These are phyloP conservation scores for Xenopus laevis DNA, from an alignment of 2,113 vertebrate species.

Conservation along the genomic window DNA sequence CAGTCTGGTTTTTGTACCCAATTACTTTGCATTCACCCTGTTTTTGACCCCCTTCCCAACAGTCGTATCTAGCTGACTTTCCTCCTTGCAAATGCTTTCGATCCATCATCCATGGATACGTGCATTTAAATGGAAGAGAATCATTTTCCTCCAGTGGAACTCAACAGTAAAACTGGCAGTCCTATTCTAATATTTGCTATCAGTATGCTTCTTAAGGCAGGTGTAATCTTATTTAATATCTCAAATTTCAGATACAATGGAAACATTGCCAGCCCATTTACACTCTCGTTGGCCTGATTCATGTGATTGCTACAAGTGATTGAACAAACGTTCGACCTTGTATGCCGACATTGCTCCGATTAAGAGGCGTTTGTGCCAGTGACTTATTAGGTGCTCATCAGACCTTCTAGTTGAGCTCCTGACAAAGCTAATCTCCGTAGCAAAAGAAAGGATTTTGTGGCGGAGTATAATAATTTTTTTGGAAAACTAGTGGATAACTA, in stretches of 20 bases:
- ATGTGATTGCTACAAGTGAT: constrained; percentile 24
- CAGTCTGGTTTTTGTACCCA: no score
- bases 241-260: constrained; percentile 9
- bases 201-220: constrained; percentile 13
- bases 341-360: constrained; percentile 7
- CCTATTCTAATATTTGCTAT: constrained; percentile 1
- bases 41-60: no score
- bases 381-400: constrained; percentile 24
- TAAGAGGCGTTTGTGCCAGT: constrained; percentile 20
- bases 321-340: constrained; percentile 28
- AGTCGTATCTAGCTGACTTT: no score
- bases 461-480: neutral
- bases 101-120: no score
- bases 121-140: no score
- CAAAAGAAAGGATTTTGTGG: neutral
- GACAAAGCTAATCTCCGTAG: constrained; percentile 27
- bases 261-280: constrained; percentile 22
- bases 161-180: no score
- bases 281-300: constrained; percentile 27
- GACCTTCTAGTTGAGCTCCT: constrained; percentile 26
- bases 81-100: no score
- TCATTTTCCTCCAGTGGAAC: no score
- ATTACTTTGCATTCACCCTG: no score
- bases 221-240: constrained; percentile 26
- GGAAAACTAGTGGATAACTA: neutral